Base-by-base conservation (phyloP, 2,888 invertebrate genomes). In the Rhagonycha fulva region DNA sequence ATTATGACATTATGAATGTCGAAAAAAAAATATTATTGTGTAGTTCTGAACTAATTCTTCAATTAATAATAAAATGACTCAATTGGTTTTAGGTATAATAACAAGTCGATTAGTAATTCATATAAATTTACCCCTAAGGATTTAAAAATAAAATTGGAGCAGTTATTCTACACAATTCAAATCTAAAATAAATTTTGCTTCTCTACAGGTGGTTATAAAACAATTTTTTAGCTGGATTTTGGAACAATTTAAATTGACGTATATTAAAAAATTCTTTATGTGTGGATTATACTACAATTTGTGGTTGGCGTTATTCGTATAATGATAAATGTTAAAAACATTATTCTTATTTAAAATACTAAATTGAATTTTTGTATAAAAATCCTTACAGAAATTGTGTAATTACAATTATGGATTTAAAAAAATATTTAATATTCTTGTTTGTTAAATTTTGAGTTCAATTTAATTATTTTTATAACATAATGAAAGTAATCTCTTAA, bases 221-320 rank as follows among this genome's bases (percentile, higher is more conserved):
- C 67, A 72, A 72, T 72, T 72, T 72, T 72, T 72, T 72, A 68
- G 61, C 14, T 23, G 68, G 67, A 68, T 32, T 67, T 11, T 47
- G 66, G 72, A 72, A 67, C 72, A 72, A 72, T 72, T 72, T 72
- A 68, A 72, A 28, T 68, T 72, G 72, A 67, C 67, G 67, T 72
- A 67, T 72, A 72, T 72, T 72, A 72, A 72, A 72, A 68, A 32
- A 67, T 72, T 72, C 62, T 62, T 68, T 61, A 62, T 63, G 71
- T 47, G 47, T 68, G 68, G 72, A 72, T 72, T 72, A 72, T 28
- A 14, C n/a, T 30, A 61, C 72, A 68, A 72, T 26, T 72, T 72
- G 68, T 19, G 72, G 67, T 67, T 72, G 62, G 70, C 60, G 62
- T 28, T 62, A 26, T 70, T 70, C 60, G 62, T 62, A 60, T 12